Evolutionary conservation across 2,113 vertebrate species (phyloP).

Genomic region (Peucedramus taeniatus): DNA sequence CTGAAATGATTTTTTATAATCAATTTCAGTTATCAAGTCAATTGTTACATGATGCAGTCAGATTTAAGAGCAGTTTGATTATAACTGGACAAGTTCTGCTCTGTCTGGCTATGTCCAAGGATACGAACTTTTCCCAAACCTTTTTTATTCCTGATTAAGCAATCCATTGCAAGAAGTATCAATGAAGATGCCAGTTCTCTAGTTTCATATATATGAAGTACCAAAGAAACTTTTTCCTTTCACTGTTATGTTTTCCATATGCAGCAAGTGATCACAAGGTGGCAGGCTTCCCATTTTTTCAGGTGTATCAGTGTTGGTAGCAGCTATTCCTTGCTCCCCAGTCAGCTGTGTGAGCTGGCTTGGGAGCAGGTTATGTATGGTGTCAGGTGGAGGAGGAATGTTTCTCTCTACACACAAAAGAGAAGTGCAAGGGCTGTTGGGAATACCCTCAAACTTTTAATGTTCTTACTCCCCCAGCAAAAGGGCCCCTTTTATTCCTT

Average conservation of each 20-base stretch:
- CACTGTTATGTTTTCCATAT: not conserved
- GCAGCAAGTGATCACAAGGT: conserved; percentile 16
- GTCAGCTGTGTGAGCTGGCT: not conserved
- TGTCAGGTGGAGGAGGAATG: not conserved
- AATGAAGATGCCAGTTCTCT: not conserved
- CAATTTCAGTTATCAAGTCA: not conserved
- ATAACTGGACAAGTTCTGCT: not conserved
- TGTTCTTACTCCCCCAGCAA: not conserved
- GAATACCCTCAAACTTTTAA: not conserved
- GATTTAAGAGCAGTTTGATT: not conserved
- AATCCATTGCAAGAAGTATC: not conserved
- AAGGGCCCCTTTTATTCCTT: not conserved
- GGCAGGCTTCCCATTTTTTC: conserved; percentile 6
- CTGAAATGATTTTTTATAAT: not conserved
- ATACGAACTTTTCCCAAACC: not conserved
- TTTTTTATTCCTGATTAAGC: not conserved
- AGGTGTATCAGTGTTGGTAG: not conserved
- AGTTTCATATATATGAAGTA: not conserved
- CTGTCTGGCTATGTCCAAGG: not conserved
- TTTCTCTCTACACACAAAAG: not conserved
- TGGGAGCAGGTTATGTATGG: not conserved
- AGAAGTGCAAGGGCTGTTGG: not conserved
- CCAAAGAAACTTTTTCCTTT: not conserved
- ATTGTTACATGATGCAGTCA: not conserved
- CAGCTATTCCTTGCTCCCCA: not conserved